Base-by-base conservation (phyloP, 92 coral and sea anemone genomes). In the Zoanthus solanderi region DNA sequence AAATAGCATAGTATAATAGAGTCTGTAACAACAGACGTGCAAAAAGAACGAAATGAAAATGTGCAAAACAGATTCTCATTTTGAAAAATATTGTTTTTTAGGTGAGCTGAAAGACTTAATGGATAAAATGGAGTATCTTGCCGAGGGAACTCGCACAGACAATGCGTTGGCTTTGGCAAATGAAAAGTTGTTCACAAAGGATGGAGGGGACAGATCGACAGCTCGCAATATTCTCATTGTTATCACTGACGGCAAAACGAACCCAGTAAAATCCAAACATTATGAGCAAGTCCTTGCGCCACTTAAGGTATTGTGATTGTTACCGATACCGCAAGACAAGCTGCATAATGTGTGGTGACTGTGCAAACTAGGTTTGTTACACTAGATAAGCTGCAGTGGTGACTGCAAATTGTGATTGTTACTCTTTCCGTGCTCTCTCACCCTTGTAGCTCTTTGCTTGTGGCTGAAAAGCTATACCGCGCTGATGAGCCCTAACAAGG, bases 81-180 rank as follows among this genome's bases (percentile, higher is more conserved):
- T 73, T 12, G 37, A 3, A 42, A 7, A 76, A 12, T n/a, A 14
- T 76, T 32, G 18, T 32, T 9, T 16, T 34, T 79, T 46, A 81
- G 85, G 23, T 28, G 37, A 81, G 85, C 46, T 81, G 0, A 46
- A 28, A 66, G 28, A 10, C 4, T 12, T 81, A 46, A 54, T 45
- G 56, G 53, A 66, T 71, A 45, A 81, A 68, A 81, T 81, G 75
- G 85, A 81, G 63, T 81, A 81, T 71, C 14, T 81, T 58, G 85
- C 85, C 6, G 85, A 81, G 72, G 85, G 85, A 12, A 81, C 85
- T 5, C 85, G 85, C 30, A 81, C 85, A 15, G 85, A 81, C 17
- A 81, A 8, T 14, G 85, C 85, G 15, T 74, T 81, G 15, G 58
- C 9, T 13, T 52, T 81, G 7, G 85, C 85, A 31, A 65, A 81